Base-by-base conservation (phyloP, 2,797 vertebrate genomes). In the Pseudomugil tenellus region DNA sequence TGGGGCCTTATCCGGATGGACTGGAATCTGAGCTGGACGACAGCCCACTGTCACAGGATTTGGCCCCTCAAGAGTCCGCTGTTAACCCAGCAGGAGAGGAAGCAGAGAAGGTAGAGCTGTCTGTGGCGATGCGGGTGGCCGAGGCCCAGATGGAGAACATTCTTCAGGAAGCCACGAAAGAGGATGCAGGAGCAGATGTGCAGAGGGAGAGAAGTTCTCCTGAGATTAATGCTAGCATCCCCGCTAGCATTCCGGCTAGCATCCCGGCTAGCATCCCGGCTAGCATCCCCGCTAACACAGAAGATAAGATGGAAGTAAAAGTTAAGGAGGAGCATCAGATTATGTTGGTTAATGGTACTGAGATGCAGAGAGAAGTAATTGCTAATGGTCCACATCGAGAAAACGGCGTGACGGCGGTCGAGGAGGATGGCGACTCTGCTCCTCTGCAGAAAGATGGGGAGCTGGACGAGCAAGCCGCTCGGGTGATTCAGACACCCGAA, bases 101-200 rank as follows among this genome's bases (percentile, higher is more conserved):
- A 2, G 71, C 59, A 0, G 77, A 89, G 49, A 92, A 92, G 71
- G 97, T 93, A 0, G 96, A 97, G 83, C 94, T 98, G 1, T 97
- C 95, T 0, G 95, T 97, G n/a, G 95, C 95, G 0, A 94, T 95
- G 16, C 95, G 96, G 0, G 94, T 98, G 77, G 95, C 95, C 0
- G 95, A 96, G 83, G 96, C 95, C 11, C 97, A 98, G 88, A 98
- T 98, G 94, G 97, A 97, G 83, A 99, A 98, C 86, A 97, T 99
- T 83, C 92, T 99, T 51, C 96, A 98, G 80, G 97, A 99, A 86
- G 97, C 97, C 69, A 96, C 95, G 2, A 95, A 96, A 73, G 96
- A 98, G 52, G 96, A 97, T 6, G 91, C 90, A 0, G 86, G 67
- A 66, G 66, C 89, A 25, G 90, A 91, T 13, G 17, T 54, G 49